A percentile compares a stretch with the other conserved stretches of the same genome.
These are phyloP conservation scores for Cyclophora albipunctata DNA, from an alignment of 2,888 invertebrate species.

Conservation along the genomic window DNA sequence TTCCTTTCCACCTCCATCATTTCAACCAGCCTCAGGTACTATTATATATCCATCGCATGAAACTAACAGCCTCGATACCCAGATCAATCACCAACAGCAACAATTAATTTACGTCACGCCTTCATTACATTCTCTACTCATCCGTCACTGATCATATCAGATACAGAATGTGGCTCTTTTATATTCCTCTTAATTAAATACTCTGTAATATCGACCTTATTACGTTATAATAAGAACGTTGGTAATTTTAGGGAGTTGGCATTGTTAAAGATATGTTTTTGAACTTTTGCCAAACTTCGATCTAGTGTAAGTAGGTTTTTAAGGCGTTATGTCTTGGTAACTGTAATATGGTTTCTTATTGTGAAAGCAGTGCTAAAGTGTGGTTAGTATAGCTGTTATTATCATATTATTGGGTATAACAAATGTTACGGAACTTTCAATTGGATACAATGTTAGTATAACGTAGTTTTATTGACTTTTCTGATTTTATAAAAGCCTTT, in stretches of 20 bases:
- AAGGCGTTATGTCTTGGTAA: constrained; percentile 1
- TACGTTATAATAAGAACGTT: background rate
- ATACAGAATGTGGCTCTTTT: constrained; percentile 2
- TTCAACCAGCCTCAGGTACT: no score
- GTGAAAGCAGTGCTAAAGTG: background rate
- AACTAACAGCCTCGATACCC: no score
- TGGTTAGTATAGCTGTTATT: background rate
- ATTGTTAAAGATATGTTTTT: constrained; percentile 1
- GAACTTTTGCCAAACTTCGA: constrained; percentile 7
- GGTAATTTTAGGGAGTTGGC: background rate
- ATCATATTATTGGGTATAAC: background rate
- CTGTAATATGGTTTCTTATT: background rate
- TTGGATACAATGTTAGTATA: no score
- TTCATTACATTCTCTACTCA: constrained; percentile 13
- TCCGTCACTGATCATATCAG: constrained; percentile 9
- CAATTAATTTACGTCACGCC: constrained; percentile 11
- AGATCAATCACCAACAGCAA: constrained; percentile 4
- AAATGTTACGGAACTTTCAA: background rate
- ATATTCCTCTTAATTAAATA: background rate
- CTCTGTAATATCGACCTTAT: background rate
- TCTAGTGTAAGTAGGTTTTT: background rate
- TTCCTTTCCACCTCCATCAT: no score
- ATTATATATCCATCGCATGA: no score
- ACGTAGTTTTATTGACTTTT: no score
- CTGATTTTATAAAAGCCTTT: no score